Base-by-base conservation (phyloP, 2,888 invertebrate species). In the Caenorhabditis angaria region DNA sequence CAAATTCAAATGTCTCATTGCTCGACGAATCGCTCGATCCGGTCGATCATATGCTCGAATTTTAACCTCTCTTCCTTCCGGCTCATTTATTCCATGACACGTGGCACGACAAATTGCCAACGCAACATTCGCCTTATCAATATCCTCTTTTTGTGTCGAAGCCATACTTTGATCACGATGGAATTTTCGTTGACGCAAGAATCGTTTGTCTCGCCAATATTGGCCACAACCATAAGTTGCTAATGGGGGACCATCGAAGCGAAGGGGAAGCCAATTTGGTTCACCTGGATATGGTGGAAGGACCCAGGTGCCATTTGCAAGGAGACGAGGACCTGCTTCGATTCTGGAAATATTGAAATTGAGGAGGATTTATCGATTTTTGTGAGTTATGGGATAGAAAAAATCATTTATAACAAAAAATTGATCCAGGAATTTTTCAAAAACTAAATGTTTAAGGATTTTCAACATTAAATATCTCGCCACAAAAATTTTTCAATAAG, bases 121-220 rank as follows among this genome's bases (percentile, higher is more conserved):
- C 27, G 56, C 77, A 14, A 75, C 62, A 32, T 77, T 74, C 6
- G 68, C 69, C 28, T 72, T 74, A 27, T 67, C 67, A 69, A 77
- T 48, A 24, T 65, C 65, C 28, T 74, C 74, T 1, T 67, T 68
- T 53, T 65, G 65, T 50, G 77, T 57, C 58, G 64, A 67, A 12
- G 70, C 61, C 0, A 67, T 4, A 18, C 65, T 65, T 25, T 72
- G 72, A n/a, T 72, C 72, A 35, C 69, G 27, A 28, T 68, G 72
- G 50, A 65, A 53, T 50, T 72, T 73, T 57, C 77, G 58, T 14
- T 71, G 78, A 22, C 76, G 51, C 5, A 80, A 63, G 48, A 75
- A 80, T 28, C 80, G 68, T 29, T 76, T 77, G 63, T 80, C 80
- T 18, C 66, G 66, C 80, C 80, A 80, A 41, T 77, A 75, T n/a